phyloP scores from a whole-genome alignment of 1,140 invertebrate genomes.

The Himalopsyche phryganea region DNA sequence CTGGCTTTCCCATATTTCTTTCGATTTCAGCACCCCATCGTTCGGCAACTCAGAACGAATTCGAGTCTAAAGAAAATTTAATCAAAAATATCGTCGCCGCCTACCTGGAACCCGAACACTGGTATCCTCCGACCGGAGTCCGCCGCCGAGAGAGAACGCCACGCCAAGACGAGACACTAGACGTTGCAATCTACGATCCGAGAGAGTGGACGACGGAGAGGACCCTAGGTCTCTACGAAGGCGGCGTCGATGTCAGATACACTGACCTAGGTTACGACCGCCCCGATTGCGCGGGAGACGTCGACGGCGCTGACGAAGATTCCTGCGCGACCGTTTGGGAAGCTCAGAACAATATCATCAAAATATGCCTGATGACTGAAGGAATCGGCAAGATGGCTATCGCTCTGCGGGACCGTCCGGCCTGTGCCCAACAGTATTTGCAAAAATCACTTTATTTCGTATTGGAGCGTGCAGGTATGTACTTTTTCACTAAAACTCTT shows the following conservation, averaged over 20 bases:
- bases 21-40: no score
- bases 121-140: slow-evolving; percentile 56
- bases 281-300: slow-evolving; percentile 14
- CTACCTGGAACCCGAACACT: slow-evolving; percentile 55
- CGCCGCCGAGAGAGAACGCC: slow-evolving; percentile 32
- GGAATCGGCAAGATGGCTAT: slow-evolving; percentile 59
- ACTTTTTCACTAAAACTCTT: no score
- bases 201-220: slow-evolving; percentile 44
- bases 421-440: slow-evolving; percentile 42
- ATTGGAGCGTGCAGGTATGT: slow-evolving; percentile 62
- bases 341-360: slow-evolving; percentile 58
- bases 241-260: slow-evolving; percentile 43
- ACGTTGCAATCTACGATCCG: slow-evolving; percentile 44
- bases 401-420: slow-evolving; percentile 35
- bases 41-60: background rate
- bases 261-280: slow-evolving; percentile 44
- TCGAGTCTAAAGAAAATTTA: slow-evolving; percentile 34
- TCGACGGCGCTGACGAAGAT: slow-evolving; percentile 17
- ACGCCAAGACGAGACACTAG: slow-evolving; percentile 39
- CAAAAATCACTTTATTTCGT: slow-evolving; percentile 64
- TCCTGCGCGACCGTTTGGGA: slow-evolving; percentile 41
- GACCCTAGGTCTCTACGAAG: slow-evolving; percentile 46
- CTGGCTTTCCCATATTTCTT: no score
- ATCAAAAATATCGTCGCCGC: slow-evolving; percentile 50
- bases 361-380: slow-evolving; percentile 60